phyloP scores from a whole-genome alignment of 2,113 vertebrate species.

The Mionectes macconnelli region DNA sequence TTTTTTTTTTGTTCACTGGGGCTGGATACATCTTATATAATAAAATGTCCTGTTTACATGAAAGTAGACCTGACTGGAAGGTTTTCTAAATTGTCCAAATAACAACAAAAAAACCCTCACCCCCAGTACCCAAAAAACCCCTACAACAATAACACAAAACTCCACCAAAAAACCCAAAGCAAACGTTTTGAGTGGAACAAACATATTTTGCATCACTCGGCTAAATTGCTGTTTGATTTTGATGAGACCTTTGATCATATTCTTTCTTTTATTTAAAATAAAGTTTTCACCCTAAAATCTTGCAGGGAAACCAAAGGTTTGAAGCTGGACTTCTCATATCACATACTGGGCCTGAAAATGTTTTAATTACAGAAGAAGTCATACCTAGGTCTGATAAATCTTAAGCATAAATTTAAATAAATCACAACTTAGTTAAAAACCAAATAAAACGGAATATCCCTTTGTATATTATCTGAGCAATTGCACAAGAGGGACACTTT shows the following conservation, averaged over 20 bases:
- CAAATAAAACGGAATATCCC: neutral
- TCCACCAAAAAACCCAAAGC: rapidly evolving
- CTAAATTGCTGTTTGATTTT: neutral
- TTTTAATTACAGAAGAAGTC: neutral
- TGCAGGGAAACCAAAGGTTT: neutral
- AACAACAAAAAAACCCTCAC: too few relatives aligned
- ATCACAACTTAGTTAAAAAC: neutral
- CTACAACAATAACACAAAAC: too few relatives aligned
- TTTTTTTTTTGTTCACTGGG: neutral
- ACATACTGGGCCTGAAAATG: too few relatives aligned
- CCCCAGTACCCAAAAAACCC: neutral
- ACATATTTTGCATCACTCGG: neutral
- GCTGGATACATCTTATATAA: neutral
- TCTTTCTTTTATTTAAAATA: neutral
- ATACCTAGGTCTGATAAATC: neutral
- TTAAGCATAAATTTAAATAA: neutral
- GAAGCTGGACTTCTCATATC: neutral
- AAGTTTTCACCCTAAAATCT: neutral
- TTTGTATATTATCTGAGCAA: neutral
- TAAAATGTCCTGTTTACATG: neutral
- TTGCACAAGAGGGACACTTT: neutral
- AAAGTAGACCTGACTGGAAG: neutral
- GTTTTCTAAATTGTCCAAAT: neutral
- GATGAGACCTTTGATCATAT: neutral
- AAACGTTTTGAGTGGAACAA: neutral